Conservation (phyloP, 2,113 vertebrate genomes). For the Polyodon spathula region DNA sequence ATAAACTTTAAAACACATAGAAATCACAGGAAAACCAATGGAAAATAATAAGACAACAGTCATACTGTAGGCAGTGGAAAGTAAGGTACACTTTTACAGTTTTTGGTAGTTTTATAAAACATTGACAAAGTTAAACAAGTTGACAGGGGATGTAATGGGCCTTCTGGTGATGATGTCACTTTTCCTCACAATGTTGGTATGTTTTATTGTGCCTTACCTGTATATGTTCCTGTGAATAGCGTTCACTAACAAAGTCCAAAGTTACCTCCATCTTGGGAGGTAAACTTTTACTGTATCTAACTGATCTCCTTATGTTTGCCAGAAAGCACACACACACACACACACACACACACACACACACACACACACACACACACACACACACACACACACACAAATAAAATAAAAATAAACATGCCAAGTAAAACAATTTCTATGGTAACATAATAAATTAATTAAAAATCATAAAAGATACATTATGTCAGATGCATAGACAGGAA, state of each 20-base stretch:
- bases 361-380: constrained; percentile 12
- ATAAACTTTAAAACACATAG: neutral
- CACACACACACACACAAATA: constrained; percentile 27
- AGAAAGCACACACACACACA: constrained; percentile 38
- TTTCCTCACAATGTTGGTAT: neutral
- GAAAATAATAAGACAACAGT: neutral
- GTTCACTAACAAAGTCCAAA: constrained; percentile 83
- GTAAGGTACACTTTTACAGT: neutral
- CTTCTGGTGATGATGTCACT: neutral
- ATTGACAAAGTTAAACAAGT: neutral
- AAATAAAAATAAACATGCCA: constrained; percentile 20
- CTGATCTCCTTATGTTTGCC: constrained; percentile 60
- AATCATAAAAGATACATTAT: neutral
- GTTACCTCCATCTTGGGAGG: constrained; percentile 90
- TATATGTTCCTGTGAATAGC: constrained; percentile 79
- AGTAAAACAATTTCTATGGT: constrained; percentile 7
- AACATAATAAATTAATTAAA: constrained; percentile 23
- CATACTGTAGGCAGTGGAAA: neutral
- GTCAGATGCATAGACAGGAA: too few relatives aligned
- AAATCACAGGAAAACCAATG: neutral
- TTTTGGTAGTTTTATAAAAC: neutral
- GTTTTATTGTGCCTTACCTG: constrained; percentile 65
- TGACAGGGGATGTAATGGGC: neutral
- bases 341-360: constrained; percentile 28
- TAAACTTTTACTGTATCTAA: constrained; percentile 79